Evolutionary conservation across 2,113 vertebrate genomes (phyloP).

Genomic region (Corythoichthys haematopterus): DNA sequence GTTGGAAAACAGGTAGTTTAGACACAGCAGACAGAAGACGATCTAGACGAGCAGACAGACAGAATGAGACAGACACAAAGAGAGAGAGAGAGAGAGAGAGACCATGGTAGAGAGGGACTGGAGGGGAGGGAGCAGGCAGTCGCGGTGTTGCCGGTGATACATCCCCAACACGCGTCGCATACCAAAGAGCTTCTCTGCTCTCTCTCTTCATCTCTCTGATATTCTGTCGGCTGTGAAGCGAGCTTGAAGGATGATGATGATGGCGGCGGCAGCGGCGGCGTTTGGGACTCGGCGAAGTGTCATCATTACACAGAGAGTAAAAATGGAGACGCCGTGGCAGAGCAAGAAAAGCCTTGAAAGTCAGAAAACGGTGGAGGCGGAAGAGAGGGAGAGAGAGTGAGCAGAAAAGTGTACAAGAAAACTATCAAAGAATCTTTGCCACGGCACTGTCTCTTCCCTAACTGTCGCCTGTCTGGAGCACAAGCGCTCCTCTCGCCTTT

Average conservation of each 20-base stretch:
- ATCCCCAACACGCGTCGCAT: conserved; percentile 60
- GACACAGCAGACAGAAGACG: background rate
- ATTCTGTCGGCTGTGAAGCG: conserved; percentile 49
- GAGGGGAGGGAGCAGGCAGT: conserved; percentile 16
- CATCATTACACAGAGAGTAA: conserved; percentile 55
- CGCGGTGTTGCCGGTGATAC: conserved; percentile 47
- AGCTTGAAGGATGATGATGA: conserved; percentile 49
- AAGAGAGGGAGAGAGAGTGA: background rate
- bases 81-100: background rate
- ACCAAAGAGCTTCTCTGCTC: conserved; percentile 58
- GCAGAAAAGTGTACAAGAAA: conserved; percentile 37
- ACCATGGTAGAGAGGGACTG: background rate
- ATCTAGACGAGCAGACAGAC: background rate
- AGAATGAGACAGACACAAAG: background rate
- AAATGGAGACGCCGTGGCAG: conserved; percentile 40
- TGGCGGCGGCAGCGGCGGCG: conserved; percentile 6
- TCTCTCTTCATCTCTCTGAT: conserved; percentile 49
- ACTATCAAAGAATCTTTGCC: conserved; percentile 52
- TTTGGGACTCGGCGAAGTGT: conserved; percentile 55
- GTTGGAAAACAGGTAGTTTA: background rate
- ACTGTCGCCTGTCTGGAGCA: conserved; percentile 54
- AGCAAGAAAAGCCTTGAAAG: conserved; percentile 59
- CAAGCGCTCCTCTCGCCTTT: conserved; percentile 51
- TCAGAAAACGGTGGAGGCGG: conserved; percentile 47
- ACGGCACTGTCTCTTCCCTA: conserved; percentile 51